These are phyloP conservation scores for Samia ricini DNA, from an alignment of 1,140 invertebrate species.

Conservation along the genomic window DNA sequence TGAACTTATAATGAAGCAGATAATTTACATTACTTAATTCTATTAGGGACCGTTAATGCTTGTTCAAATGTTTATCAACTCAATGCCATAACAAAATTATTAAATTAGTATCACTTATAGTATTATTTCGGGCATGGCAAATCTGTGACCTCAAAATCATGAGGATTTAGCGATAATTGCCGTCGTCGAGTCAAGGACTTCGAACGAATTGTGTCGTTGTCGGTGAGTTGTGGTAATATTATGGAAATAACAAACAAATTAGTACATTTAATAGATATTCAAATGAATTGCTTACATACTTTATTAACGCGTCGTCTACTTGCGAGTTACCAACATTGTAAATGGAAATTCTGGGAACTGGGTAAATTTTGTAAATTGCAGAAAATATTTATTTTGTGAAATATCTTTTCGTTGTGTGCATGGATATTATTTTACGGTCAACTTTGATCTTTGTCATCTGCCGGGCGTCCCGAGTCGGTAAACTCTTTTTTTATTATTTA, in stretches of 20 bases:
- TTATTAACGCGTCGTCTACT: not conserved
- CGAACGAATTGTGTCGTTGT: not conserved
- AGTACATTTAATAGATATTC: not conserved
- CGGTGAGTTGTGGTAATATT: not conserved
- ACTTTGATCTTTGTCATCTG: too few relatives aligned
- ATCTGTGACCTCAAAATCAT: not conserved
- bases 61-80: not conserved
- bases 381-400: too few relatives aligned
- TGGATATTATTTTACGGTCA: too few relatives aligned
- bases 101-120: not conserved
- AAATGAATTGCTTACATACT: not conserved
- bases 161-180: not conserved
- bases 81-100: not conserved
- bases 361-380: too few relatives aligned
- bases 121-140: not conserved
- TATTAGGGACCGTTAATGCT: not conserved
- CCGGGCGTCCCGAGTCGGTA: too few relatives aligned
- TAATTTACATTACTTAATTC: not conserved
- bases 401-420: too few relatives aligned
- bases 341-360: not conserved
- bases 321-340: not conserved
- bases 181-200: not conserved
- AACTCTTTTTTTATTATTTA: too few relatives aligned
- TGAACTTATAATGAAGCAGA: not conserved
- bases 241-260: conserved; percentile 1